Conservation (phyloP, 2,113 vertebrate species). For the Camelus dromedarius region DNA sequence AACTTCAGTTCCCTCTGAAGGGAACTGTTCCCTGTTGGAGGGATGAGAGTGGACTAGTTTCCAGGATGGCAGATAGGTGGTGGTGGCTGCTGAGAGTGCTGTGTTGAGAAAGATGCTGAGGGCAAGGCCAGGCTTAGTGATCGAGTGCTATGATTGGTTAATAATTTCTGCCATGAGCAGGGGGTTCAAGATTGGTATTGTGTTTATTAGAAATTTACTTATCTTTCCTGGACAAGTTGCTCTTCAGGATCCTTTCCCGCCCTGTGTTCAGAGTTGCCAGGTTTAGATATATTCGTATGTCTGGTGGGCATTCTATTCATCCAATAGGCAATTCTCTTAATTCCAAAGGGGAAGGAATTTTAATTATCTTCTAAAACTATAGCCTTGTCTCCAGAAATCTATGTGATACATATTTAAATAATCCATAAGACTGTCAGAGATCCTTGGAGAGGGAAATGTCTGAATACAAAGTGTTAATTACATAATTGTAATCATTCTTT, state of each 20-base stretch:
- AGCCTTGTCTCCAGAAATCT: slow-evolving; percentile 60
- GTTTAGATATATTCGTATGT: background rate
- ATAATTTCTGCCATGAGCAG: background rate
- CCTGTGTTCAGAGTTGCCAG: background rate
- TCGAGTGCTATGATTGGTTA: background rate
- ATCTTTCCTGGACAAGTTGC: background rate
- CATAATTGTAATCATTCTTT: slow-evolving; percentile 63
- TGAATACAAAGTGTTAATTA: slow-evolving; percentile 73
- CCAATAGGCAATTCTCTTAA: slow-evolving; percentile 54
- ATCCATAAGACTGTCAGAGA: slow-evolving; percentile 49
- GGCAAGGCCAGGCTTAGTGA: background rate
- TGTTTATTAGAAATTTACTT: background rate
- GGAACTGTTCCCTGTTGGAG: background rate
- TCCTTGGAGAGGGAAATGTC: slow-evolving; percentile 64
- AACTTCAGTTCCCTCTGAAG: background rate
- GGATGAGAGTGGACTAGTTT: background rate
- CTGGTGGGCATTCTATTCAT: slow-evolving; percentile 25
- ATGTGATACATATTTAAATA: slow-evolving; percentile 73
- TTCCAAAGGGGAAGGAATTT: slow-evolving; percentile 70
- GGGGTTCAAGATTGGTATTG: background rate
- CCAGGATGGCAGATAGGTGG: background rate
- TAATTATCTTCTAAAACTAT: slow-evolving; percentile 76
- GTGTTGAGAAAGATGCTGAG: background rate
- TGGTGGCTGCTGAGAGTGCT: background rate
- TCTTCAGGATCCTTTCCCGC: slow-evolving; percentile 1